A percentile compares a stretch with the other conserved stretches of the same genome.
Conservation (phyloP, 2,888 invertebrate species). For the Lepidocyrtinus sp. region DNA sequence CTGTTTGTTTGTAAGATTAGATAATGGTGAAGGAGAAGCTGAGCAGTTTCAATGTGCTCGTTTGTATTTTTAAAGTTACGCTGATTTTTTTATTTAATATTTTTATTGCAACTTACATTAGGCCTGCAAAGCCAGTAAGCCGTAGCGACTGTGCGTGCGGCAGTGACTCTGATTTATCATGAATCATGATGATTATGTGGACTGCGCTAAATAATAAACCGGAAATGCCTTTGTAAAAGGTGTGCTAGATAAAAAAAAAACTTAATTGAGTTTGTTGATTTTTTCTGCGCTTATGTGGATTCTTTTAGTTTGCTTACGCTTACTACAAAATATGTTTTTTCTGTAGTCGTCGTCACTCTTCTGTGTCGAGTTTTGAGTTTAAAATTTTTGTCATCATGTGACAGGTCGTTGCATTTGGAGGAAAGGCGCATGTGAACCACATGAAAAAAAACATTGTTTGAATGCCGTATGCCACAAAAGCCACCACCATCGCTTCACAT, state of each 20-base stretch:
- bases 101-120: background rate
- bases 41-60: background rate
- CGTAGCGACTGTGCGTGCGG: background rate
- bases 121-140: background rate
- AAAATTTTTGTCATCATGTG: slow-evolving; percentile 24
- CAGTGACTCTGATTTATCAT: slow-evolving; percentile 36
- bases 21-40: slow-evolving; percentile 26
- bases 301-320: background rate
- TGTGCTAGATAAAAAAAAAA: slow-evolving; percentile 53
- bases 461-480: background rate
- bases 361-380: slow-evolving; percentile 27
- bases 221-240: slow-evolving; percentile 48
- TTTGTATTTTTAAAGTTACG: background rate
- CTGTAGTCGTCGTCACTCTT: slow-evolving; percentile 11
- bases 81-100: background rate
- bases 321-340: background rate
- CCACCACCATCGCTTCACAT: background rate
- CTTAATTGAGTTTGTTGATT: slow-evolving; percentile 55
- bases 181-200: slow-evolving; percentile 17
- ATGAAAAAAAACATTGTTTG: background rate
- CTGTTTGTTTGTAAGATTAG: slow-evolving; percentile 25
- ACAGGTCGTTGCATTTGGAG: slow-evolving; percentile 50
- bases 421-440: slow-evolving; percentile 5
- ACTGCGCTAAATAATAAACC: slow-evolving; percentile 37
- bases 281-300: background rate